Evolutionary conservation across 2,797 vertebrate genomes (phyloP).

Genomic region (Chelidonichthys spinosus): DNA sequence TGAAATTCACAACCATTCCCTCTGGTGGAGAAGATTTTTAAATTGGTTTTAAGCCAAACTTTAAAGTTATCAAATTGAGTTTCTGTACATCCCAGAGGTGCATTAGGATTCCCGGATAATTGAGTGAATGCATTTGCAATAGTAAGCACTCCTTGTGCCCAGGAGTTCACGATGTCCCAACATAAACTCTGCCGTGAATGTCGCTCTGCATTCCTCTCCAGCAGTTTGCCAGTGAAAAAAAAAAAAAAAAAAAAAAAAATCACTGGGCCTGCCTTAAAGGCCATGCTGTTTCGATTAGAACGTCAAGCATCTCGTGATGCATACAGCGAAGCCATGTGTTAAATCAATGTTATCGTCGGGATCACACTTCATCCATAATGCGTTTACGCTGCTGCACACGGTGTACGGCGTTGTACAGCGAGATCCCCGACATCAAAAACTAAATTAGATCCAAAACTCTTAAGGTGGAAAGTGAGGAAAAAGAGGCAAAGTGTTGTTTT

Average conservation of each 20-base stretch:
- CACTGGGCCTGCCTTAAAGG: constrained; percentile 56
- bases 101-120: constrained; percentile 10
- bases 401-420: constrained; percentile 22
- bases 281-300: constrained; percentile 74
- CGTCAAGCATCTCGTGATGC: constrained; percentile 68
- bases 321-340: constrained; percentile 63
- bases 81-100: constrained; percentile 10
- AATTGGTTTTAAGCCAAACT: constrained; percentile 3
- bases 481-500: neutral
- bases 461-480: constrained; percentile 7
- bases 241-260: constrained; percentile 28
- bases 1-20: constrained; percentile 20
- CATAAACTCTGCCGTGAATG: constrained; percentile 49
- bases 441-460: constrained; percentile 26
- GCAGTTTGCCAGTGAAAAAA: constrained; percentile 50
- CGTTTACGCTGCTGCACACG: constrained; percentile 69
- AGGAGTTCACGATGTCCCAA: constrained; percentile 52
- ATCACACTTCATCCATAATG: constrained; percentile 72
- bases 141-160: constrained; percentile 13
- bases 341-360: constrained; percentile 54
- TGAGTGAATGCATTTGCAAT: constrained; percentile 13
- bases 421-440: constrained; percentile 43
- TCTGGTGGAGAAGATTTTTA: neutral
- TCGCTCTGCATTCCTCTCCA: constrained; percentile 69
- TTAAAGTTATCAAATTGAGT: constrained; percentile 3